These are phyloP conservation scores for Enteromius viviparus DNA, from an alignment of 2,797 vertebrate species.

Conservation along the genomic window DNA sequence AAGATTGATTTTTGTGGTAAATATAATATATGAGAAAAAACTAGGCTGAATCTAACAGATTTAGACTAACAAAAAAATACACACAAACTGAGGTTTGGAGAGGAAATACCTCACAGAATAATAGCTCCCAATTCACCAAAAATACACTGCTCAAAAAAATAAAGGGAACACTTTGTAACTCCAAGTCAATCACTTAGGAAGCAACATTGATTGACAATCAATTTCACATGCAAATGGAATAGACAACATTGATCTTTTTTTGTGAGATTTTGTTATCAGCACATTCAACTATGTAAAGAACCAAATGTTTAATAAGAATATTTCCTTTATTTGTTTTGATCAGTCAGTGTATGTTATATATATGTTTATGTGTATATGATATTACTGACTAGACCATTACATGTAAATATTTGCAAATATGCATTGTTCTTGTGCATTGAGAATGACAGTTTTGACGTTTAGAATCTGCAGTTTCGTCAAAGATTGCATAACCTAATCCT, in stretches of 20 bases:
- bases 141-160: no score
- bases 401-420: conserved; percentile 30
- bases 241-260: no score
- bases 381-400: conserved; percentile 28
- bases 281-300: no score
- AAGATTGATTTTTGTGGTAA: not conserved
- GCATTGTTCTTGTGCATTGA: conserved; percentile 33
- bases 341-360: not conserved
- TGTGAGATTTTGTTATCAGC: no score
- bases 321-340: no score
- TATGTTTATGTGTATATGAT: not conserved
- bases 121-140: not conserved
- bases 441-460: conserved; percentile 51
- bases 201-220: no score
- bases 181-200: no score
- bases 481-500: conserved; percentile 59
- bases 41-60: not conserved
- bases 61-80: not conserved
- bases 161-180: no score
- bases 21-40: not conserved
- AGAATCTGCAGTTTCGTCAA: conserved; percentile 56
- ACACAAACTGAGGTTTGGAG: not conserved
- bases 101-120: not conserved
- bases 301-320: no score
- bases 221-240: no score